phyloP scores from a whole-genome alignment of 2,113 vertebrate species.

The Axis porcinus region DNA sequence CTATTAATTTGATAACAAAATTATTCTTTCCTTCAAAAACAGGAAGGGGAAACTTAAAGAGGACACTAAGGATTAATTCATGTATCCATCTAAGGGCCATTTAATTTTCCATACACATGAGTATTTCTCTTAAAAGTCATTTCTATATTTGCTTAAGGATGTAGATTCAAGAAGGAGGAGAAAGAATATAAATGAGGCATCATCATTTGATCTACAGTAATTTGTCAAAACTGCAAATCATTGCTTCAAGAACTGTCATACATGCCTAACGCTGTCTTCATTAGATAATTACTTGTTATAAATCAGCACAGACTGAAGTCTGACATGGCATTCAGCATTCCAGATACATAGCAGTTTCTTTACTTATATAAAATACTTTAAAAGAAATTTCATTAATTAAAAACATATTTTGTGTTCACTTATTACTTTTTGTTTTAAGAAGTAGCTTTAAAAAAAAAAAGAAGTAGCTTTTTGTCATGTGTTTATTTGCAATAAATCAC shows the following conservation, averaged over 20 bases:
- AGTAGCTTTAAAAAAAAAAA: constrained; percentile 36
- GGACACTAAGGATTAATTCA: background rate
- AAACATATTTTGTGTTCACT: constrained; percentile 3
- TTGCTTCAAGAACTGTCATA: constrained; percentile 56
- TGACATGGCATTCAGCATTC: constrained; percentile 44
- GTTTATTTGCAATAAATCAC: constrained; percentile 35
- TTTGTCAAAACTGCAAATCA: constrained; percentile 71
- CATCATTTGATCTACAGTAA: constrained; percentile 66
- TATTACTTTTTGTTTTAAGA: background rate
- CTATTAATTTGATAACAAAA: background rate
- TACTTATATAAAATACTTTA: constrained; percentile 54
- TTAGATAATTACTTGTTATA: constrained; percentile 72
- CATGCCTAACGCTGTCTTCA: constrained; percentile 53
- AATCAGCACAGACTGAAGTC: constrained; percentile 57
- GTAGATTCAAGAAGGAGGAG: background rate
- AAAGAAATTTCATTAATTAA: constrained; percentile 50
- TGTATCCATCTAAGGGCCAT: background rate
- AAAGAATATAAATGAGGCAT: constrained; percentile 69
- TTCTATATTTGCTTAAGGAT: constrained; percentile 48
- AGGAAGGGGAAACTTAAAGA: background rate
- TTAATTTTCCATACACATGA: constrained; percentile 40
- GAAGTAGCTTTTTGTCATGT: background rate
- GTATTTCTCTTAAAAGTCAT: constrained; percentile 38
- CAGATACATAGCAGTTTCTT: constrained; percentile 9
- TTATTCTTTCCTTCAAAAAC: background rate